phyloP scores from a whole-genome alignment of 2,888 invertebrate genomes.

The Calliphora vomitoria region DNA sequence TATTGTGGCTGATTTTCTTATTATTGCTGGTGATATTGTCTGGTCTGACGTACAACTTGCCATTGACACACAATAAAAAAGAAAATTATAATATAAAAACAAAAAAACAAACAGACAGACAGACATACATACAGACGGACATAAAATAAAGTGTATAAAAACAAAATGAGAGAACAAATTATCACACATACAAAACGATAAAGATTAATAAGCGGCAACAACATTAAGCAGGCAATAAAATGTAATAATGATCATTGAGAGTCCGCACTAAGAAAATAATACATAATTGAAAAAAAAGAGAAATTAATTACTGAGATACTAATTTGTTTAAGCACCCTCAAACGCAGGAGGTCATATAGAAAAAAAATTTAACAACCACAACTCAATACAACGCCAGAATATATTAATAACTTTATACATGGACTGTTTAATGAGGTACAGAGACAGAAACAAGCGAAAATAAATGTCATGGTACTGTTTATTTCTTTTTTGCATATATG shows the following conservation, averaged over 20 bases:
- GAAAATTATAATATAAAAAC: slow-evolving; percentile 56
- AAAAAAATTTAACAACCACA: neutral
- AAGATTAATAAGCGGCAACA: neutral
- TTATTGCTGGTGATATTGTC: slow-evolving; percentile 59
- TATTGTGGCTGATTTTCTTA: slow-evolving; percentile 50
- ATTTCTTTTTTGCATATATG: neutral
- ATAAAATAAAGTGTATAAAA: slow-evolving; percentile 49
- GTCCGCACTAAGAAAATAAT: neutral
- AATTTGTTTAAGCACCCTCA: slow-evolving; percentile 23
- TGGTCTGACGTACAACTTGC: slow-evolving; percentile 80
- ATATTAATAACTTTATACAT: neutral
- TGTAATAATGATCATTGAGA: slow-evolving; percentile 35
- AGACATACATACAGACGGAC: neutral
- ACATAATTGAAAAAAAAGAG: slow-evolving; percentile 5
- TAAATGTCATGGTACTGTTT: slow-evolving; percentile 29
- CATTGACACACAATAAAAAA: slow-evolving; percentile 83
- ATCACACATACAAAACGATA: slow-evolving; percentile 36
- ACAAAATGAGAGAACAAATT: slow-evolving; percentile 41
- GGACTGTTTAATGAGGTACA: too few relatives aligned
- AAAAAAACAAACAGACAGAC: slow-evolving; percentile 43
- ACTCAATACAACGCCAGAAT: neutral
- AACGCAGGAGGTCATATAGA: neutral
- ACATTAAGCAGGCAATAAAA: slow-evolving; percentile 33
- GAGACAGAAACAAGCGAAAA: neutral
- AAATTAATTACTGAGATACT: slow-evolving; percentile 34